phyloP scores from a whole-genome alignment of 2,888 invertebrate genomes.

The Kryphioiulus occultus region DNA sequence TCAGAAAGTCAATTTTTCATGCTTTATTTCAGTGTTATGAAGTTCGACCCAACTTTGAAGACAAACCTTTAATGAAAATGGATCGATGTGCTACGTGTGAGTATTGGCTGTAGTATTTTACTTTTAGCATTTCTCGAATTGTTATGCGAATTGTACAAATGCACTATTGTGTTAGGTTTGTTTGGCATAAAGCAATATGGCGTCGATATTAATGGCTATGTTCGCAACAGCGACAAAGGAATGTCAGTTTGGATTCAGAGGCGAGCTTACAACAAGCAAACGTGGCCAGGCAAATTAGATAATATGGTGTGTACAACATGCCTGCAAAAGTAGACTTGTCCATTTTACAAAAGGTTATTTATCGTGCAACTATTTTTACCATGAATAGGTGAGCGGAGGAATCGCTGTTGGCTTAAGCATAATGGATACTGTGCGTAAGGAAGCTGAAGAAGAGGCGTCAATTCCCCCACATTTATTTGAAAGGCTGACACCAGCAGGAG shows the following conservation, averaged over 20 bases:
- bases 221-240: slow-evolving; percentile 82
- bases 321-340: not conserved
- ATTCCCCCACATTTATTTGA: slow-evolving; percentile 80
- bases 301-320: slow-evolving; percentile 73
- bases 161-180: slow-evolving; percentile 66
- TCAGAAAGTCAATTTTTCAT: not conserved
- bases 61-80: slow-evolving; percentile 75
- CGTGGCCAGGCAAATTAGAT: slow-evolving; percentile 95
- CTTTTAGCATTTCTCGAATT: not conserved
- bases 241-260: slow-evolving; percentile 92
- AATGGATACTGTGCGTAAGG: slow-evolving; percentile 88
- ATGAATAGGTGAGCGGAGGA: slow-evolving; percentile 78
- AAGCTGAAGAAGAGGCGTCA: slow-evolving; percentile 93
- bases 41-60: slow-evolving; percentile 78
- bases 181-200: slow-evolving; percentile 95
- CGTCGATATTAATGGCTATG: slow-evolving; percentile 92
- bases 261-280: slow-evolving; percentile 88
- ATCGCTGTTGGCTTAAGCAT: slow-evolving; percentile 87
- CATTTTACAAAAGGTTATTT: not conserved
- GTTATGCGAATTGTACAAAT: not conserved
- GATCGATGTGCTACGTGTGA: slow-evolving; percentile 89
- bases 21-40: slow-evolving; percentile 78
- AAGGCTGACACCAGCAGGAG: slow-evolving; percentile 78
- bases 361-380: not conserved
- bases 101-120: slow-evolving; percentile 56